phyloP scores from a whole-genome alignment of 1,140 invertebrate species.

The Streblospio benedicti region DNA sequence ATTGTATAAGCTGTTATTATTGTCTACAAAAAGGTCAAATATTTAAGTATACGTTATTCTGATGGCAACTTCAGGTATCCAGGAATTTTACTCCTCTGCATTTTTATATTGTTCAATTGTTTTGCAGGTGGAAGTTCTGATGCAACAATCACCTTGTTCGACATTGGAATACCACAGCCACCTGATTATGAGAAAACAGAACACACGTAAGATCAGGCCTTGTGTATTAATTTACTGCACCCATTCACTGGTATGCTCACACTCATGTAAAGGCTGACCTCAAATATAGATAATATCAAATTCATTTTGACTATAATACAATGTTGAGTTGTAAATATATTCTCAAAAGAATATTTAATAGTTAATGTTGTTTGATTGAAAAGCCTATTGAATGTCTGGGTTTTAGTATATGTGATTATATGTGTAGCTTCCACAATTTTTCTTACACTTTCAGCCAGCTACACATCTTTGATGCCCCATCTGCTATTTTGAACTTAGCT shows the following conservation, averaged over 20 bases:
- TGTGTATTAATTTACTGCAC: no score
- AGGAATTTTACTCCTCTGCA: no score
- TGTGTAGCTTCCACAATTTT: not conserved
- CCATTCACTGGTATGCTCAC: no score
- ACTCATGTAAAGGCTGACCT: no score
- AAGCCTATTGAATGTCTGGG: not conserved
- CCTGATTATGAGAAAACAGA: conserved; percentile 35
- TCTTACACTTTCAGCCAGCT: conserved; percentile 25
- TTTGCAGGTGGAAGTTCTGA: conserved; percentile 45
- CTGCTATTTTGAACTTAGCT: conserved; percentile 32
- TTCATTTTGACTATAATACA: no score
- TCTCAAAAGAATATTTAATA: no score
- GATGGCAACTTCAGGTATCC: no score
- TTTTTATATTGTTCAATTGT: not conserved
- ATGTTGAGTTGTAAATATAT: no score
- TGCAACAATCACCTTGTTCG: conserved; percentile 46
- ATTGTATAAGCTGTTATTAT: not conserved
- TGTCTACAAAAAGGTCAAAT: no score
- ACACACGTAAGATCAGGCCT: no score
- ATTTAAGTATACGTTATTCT: no score
- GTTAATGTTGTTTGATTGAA: conserved; percentile 23
- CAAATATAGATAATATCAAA: no score
- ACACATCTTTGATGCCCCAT: conserved; percentile 25
- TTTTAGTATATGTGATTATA: not conserved
- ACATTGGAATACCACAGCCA: conserved; percentile 44